These are phyloP conservation scores for Caenorhabditis sp. DNA, from an alignment of 2,888 invertebrate genomes.

Conservation along the genomic window DNA sequence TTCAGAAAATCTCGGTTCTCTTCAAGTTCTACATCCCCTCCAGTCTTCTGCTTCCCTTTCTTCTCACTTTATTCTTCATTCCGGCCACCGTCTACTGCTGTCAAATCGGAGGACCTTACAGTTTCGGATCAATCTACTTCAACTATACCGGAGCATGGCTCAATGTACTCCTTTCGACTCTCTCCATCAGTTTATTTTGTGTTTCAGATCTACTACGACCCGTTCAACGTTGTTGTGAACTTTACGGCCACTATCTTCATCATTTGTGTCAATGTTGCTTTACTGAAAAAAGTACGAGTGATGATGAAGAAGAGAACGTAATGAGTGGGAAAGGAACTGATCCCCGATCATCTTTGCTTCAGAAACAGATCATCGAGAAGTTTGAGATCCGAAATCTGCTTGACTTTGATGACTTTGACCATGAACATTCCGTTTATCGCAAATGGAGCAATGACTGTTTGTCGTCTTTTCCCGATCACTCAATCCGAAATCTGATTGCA, in stretches of 20 bases:
- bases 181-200: no score
- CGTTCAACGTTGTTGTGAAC: conserved; percentile 9
- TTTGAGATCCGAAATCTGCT: background rate
- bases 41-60: background rate
- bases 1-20: background rate
- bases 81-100: conserved; percentile 20
- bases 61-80: conserved; percentile 9
- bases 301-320: conserved; percentile 9
- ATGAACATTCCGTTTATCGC: conserved; percentile 19
- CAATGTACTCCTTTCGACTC: no score
- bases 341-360: no score
- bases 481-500: background rate
- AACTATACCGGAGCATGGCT: conserved; percentile 8
- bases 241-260: background rate
- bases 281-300: background rate
- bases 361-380: background rate
- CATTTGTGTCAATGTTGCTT: background rate
- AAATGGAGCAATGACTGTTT: conserved; percentile 8
- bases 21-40: conserved; percentile 7
- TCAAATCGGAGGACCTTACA: background rate
- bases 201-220: conserved; percentile 21
- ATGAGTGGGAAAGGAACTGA: no score
- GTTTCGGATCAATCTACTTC: conserved; percentile 10
- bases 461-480: background rate
- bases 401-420: conserved; percentile 12